These are phyloP conservation scores for Ceratina japonica DNA, from an alignment of 1,140 invertebrate genomes.

Conservation along the genomic window DNA sequence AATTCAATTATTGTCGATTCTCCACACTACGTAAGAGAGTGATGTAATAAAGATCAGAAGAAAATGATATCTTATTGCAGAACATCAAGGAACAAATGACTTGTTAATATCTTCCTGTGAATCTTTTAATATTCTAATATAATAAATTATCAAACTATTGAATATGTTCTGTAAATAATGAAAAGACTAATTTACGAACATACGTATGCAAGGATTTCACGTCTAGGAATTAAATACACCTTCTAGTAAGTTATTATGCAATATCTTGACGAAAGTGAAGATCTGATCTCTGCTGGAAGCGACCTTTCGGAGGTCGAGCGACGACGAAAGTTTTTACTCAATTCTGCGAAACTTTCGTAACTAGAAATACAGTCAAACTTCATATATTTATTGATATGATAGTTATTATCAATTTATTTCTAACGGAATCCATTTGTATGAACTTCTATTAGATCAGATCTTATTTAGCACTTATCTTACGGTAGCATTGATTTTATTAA, in stretches of 20 bases:
- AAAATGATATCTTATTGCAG: too few species aligned
- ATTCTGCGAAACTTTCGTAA: conserved; percentile 43
- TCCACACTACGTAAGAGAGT: not conserved
- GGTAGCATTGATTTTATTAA: too few species aligned
- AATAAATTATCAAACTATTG: too few species aligned
- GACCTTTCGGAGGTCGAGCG: conserved; percentile 30
- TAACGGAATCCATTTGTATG: too few species aligned
- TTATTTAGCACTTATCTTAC: too few species aligned
- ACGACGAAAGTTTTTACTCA: conserved; percentile 32
- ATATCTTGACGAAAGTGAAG: conserved; percentile 20
- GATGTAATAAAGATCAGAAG: not conserved
- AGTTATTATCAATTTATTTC: too few species aligned
- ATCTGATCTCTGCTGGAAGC: not conserved
- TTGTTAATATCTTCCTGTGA: conserved; percentile 2
- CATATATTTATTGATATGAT: too few species aligned
- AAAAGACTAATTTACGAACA: not conserved
- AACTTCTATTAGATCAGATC: too few species aligned
- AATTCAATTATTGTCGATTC: not conserved
- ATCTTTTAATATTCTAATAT: too few species aligned
- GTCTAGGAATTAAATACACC: conserved; percentile 11
- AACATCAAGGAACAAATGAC: not conserved
- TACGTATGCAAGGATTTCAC: not conserved
- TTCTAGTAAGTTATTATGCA: conserved; percentile 52
- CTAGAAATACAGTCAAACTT: not conserved
- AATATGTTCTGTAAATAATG: too few species aligned